Conservation (phyloP, 2,888 invertebrate species). For the Actias luna region DNA sequence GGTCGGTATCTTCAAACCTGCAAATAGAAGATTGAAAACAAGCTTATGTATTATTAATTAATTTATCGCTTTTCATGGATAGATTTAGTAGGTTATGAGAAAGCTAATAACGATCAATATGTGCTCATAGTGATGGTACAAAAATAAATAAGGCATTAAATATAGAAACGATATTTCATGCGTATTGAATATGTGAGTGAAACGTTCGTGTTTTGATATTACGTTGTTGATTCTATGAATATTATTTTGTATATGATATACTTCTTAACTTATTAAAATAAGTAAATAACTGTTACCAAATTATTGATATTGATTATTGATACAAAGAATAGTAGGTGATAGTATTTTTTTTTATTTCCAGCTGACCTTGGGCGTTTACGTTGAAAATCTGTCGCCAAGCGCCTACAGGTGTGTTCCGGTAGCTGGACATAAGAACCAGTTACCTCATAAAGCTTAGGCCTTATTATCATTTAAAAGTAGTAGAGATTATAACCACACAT, state of each 20-base stretch:
- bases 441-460: no score
- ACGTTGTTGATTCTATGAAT: neutral
- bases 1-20: neutral
- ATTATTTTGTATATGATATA: neutral
- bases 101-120: neutral
- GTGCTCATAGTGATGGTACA: neutral
- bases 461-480: no score
- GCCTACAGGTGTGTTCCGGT: no score
- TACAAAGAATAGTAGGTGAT: no score
- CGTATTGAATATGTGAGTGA: neutral
- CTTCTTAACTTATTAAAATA: neutral
- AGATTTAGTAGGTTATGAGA: neutral
- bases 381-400: no score
- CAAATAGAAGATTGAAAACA: neutral
- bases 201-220: neutral
- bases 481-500: no score
- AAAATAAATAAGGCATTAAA: constrained; percentile 2
- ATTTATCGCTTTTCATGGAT: neutral
- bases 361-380: no score
- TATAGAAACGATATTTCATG: neutral
- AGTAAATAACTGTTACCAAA: no score
- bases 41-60: neutral
- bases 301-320: no score
- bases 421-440: no score
- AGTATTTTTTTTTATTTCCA: no score